Evolutionary conservation across 2,797 vertebrate species (phyloP), one percentile per base, ranked within the genome.

Genomic region (Etheostoma perlongum): DNA sequence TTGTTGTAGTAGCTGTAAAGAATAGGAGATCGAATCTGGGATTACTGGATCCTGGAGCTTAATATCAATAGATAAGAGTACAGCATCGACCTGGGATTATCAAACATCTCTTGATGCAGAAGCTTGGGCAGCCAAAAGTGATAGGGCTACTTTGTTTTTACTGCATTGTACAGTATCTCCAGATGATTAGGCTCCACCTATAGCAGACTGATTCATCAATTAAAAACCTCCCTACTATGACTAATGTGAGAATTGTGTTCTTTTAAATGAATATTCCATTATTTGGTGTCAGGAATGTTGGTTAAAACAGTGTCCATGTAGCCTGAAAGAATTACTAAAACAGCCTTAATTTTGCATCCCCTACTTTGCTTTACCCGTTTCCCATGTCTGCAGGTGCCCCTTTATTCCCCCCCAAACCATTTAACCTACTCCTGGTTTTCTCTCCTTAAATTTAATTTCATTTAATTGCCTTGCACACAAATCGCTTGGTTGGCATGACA

Each of bases 361-460:
- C 21, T 33, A 55, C 46, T 82, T 84, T 60, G 15, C 67, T 61
- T 61, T 63, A 25, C 18, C 46, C 67, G 73, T 48, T 78, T 67
- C 49, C 47, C n/a, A n/a, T 0, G 19, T 84, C 81, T 80, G 79
- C 85, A 85, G 85, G 79, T 88, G 61, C 59, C 51, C 76, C 81
- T 76, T 82, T 58, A 69, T 73, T 52, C 9, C 69, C 61, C 30
- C 60, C 62, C 36, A 12, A 19, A 54, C 48, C 19, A 19, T 44
- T 62, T 61, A 60, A 30, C 52, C 67, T 36, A 44, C 76, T 70
- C 76, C 53, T 67, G 64, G 67, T 74, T 82, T 21, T 66, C 74
- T 76, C 77, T 69, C 57, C 74, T 85, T 82, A 85, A 90, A 92
- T 93, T 84, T 67, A 90, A 94, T 92, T 81, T 71, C 89, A 93